Base-by-base conservation (phyloP, 2,113 vertebrate genomes). In the Carassius carassius region DNA sequence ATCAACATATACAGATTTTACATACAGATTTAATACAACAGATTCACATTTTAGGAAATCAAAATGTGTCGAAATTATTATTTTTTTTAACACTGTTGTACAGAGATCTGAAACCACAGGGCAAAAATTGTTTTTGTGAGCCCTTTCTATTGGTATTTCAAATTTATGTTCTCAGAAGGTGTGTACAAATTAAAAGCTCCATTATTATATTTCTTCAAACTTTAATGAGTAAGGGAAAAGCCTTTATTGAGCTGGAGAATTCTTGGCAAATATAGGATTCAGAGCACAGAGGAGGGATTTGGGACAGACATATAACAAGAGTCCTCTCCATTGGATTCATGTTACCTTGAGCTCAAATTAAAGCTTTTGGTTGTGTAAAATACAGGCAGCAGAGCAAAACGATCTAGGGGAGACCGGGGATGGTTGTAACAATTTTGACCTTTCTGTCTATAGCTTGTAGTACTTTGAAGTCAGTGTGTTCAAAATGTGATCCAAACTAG, bases 331-430 rank as follows among this genome's bases (percentile, higher is more conserved):
- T 62, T 47, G 37, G n/a, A 44, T 78, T 83, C 37, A 79, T 12
- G 19, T 37, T 32, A 63, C 74, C 81, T 78, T 77, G 41, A 74
- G 83, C 58, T 73, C 25, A 65, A 82, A 51, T 14, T 32, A 67
- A 65, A 78, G 83, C 56, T 82, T 54, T 83, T 82, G 69, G 73
- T 87, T 29, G 86, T 78, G 84, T 83, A 72, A 82, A 82, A 85
- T 81, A 84, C 54, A 47, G 54, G 29, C 77, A 58, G 69, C 3
- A 1, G 17, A 13, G 58, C 37, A 80, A 77, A 62, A 81, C 56
- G 60, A 80, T 21, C 65, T 79, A 79, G n/a, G n/a, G n/a, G n/a
- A n/a, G n/a, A n/a, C n/a, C n/a, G n/a, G n/a, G n/a, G n/a, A n/a
- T n/a, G n/a, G n/a, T n/a, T n/a, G n/a, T n/a, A n/a, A n/a, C n/a